A percentile compares a stretch with the other conserved stretches of the same genome.
phyloP scores from a whole-genome alignment of 2,888 invertebrate genomes.

The Cartodere bifasciata region DNA sequence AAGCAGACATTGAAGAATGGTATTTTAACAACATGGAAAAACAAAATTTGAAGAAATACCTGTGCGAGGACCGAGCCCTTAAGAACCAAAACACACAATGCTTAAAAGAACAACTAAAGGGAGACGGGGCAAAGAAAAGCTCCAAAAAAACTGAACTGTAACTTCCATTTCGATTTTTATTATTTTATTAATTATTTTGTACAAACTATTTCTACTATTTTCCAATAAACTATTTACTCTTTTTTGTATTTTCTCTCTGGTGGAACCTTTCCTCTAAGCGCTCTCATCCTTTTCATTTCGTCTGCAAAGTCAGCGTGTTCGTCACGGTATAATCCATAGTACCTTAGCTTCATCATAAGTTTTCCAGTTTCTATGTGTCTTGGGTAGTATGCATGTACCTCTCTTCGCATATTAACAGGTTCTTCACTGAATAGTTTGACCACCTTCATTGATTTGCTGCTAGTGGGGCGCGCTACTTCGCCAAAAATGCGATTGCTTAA shows the following conservation, averaged over 20 bases:
- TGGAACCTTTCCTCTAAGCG: slow-evolving; percentile 62
- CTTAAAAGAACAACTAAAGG: slow-evolving; percentile 43
- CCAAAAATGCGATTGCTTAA: slow-evolving; percentile 82
- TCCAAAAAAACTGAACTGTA: slow-evolving; percentile 10
- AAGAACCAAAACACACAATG: slow-evolving; percentile 54
- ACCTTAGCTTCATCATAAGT: slow-evolving; percentile 58
- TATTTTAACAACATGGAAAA: slow-evolving; percentile 72
- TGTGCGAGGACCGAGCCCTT: slow-evolving; percentile 68
- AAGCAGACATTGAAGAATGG: slow-evolving; percentile 81
- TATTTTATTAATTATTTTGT: slow-evolving; percentile 2
- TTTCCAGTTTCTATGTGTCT: slow-evolving; percentile 63
- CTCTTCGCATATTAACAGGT: slow-evolving; percentile 59
- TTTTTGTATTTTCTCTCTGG: slow-evolving; percentile 17
- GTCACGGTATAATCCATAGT: slow-evolving; percentile 72
- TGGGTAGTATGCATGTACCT: slow-evolving; percentile 75
- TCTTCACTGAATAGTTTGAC: slow-evolving; percentile 64
- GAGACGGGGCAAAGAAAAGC: slow-evolving; percentile 26
- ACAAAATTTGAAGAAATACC: slow-evolving; percentile 52
- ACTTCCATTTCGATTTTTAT: not conserved
- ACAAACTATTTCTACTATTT: slow-evolving; percentile 2
- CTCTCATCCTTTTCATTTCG: slow-evolving; percentile 66
- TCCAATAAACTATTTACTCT: slow-evolving; percentile 7
- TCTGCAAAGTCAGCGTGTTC: slow-evolving; percentile 84
- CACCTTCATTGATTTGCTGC: slow-evolving; percentile 63
- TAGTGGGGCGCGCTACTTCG: slow-evolving; percentile 69